Conservation (phyloP, 2,888 invertebrate species). For the Philhelius pedissequus region DNA sequence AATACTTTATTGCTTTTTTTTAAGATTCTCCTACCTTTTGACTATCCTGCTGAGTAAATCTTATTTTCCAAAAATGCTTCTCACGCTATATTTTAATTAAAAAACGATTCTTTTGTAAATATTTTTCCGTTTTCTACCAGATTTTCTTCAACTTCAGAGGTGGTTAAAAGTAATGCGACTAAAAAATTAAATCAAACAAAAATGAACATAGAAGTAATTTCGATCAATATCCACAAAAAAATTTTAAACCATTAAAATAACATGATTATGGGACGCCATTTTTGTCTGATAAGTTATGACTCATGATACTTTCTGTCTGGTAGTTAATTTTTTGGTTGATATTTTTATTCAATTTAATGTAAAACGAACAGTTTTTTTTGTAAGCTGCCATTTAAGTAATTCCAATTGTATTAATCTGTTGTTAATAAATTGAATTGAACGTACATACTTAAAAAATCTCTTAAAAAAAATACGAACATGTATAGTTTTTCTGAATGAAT, state of each 20-base stretch:
- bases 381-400: background rate
- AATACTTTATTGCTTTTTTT: background rate
- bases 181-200: background rate
- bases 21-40: background rate
- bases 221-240: background rate
- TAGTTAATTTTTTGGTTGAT: background rate
- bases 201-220: background rate
- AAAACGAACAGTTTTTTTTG: too few species aligned
- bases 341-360: too few species aligned
- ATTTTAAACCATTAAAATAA: too few species aligned
- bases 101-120: slow-evolving; percentile 31
- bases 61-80: slow-evolving; percentile 42
- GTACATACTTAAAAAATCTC: too few species aligned
- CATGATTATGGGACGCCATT: background rate
- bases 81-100: slow-evolving; percentile 47
- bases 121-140: background rate
- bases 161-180: background rate
- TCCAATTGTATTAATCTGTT: background rate
- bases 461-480: too few species aligned
- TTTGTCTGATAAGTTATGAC: background rate
- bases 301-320: background rate
- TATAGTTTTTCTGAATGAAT: too few species aligned
- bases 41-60: slow-evolving; percentile 27
- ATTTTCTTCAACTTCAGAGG: background rate
- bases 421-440: too few species aligned